phyloP scores from a whole-genome alignment of 2,113 vertebrate genomes.

The Pan troglodytes region NHGRI_mPanTro3-v2.1_pri NC_072415.2:45201001-45201500 shows the following conservation, averaged over 20 bases:
- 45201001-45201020: neutral
- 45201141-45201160: neutral
- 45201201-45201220: neutral
- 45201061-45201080: neutral
- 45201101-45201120: neutral
- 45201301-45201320: neutral
- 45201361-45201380: neutral
- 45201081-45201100: neutral
- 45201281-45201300: neutral
- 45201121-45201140: neutral
- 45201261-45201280: neutral
- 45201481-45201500: neutral
- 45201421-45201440: neutral
- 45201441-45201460: neutral
- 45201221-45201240: slow-evolving; percentile 18
- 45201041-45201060: neutral
- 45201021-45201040: neutral
- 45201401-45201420: neutral
- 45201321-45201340: neutral
- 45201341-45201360: neutral
- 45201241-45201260: neutral
- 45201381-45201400: neutral
- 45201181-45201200: slow-evolving; percentile 1
- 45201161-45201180: slow-evolving; percentile 1
- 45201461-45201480: neutral